Evolutionary conservation across 2,888 invertebrate species (phyloP), one percentile per base, ranked within the genome.

Genomic region (Trachelus stipa): DNA sequence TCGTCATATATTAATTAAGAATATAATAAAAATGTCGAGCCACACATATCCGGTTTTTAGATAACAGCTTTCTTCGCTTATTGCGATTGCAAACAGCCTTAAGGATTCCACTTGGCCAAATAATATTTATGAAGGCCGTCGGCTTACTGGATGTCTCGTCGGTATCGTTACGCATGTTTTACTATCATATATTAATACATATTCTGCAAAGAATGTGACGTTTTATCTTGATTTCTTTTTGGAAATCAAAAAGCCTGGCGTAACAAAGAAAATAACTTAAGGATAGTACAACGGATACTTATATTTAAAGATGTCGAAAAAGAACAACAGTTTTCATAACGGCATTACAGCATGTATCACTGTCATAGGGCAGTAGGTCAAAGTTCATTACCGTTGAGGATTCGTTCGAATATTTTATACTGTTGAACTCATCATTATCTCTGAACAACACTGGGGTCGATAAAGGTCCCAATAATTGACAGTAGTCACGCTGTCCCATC

Each of bases 351-450:
- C 56, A 15, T 9, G 6, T 23, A 6, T 56, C 23, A 23, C 2
- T 23, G 23, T 56, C 15, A 23, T 23, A 23, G 56, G 6, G 9
- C 23, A 15, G 15, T 15, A 2, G 56, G 56, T 56, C 23, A 56
- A 56, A 56, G 56, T 23, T 56, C 56, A 56, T 9, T 56, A 56
- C 23, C 56, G 23, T 56, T 56, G 23, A 56, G 9, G 23, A 56
- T 23, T 56, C 23, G 23, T 4, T 15, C 40, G 83, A 85, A 85
- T 86, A 83, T 84, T 75, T 77, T 76, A 79, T 79, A 75, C 76
- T 69, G 73, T 76, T 79, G 80, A 80, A 81, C 77, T 23, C 79
- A 74, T 80, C 69, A 83, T 81, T 81, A 83, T 82, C 79, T 74
- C 74, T 73, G 79, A 79, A 78, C 80, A 77, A 74, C 56, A 78